Evolutionary conservation across 2,797 vertebrate species (phyloP).

Genomic region (Sebastes paucispinis): DNA sequence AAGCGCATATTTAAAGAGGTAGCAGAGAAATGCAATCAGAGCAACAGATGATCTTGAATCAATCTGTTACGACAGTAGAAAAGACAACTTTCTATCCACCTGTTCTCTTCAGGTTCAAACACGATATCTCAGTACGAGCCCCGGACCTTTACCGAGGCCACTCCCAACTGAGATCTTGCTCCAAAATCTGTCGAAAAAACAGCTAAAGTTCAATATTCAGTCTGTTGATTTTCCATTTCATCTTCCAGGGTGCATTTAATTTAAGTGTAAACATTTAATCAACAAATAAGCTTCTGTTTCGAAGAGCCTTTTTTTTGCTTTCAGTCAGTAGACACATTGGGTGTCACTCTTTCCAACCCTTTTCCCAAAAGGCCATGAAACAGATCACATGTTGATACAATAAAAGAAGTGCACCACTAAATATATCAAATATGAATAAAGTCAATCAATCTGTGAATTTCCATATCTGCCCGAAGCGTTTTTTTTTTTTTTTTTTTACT

Average conservation of each 20-base stretch:
- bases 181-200: background rate
- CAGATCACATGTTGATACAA: background rate
- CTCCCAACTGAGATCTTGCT: background rate
- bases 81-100: background rate
- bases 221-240: background rate
- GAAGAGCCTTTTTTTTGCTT: background rate
- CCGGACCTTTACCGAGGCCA: background rate
- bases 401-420: background rate
- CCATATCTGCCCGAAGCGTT: background rate
- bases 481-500: background rate
- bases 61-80: constrained; percentile 19
- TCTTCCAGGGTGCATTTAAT: background rate
- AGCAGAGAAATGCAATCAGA: constrained; percentile 71
- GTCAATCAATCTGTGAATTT: background rate
- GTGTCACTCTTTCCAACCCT: background rate
- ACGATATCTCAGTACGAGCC: background rate
- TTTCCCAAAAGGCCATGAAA: background rate
- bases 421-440: background rate
- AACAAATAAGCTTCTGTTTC: background rate
- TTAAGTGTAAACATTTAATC: constrained; percentile 9
- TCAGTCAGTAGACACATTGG: background rate
- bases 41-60: constrained; percentile 35
- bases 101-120: constrained; percentile 30
- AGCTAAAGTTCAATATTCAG: background rate
- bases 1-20: constrained; percentile 74